These are phyloP conservation scores for Potamarius usumacintae DNA, from an alignment of 2,113 vertebrate species.

Conservation along the genomic window DNA sequence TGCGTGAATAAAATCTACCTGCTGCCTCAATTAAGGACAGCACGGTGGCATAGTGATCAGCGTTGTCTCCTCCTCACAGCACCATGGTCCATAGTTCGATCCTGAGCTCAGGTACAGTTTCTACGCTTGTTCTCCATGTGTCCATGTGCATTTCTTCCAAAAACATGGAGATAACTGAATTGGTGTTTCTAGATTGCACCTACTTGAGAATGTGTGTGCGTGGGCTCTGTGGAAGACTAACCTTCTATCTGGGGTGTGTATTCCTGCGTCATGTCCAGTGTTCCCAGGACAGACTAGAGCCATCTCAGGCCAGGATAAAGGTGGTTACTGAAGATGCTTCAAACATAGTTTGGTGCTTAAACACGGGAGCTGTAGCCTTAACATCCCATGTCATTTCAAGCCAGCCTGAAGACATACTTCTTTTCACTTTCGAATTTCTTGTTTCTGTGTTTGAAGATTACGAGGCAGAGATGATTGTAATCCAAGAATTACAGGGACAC, in stretches of 20 bases:
- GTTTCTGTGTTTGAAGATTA: background rate
- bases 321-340: background rate
- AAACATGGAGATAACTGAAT: background rate
- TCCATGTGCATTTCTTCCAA: background rate
- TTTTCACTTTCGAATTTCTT: background rate
- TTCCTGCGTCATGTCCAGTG: background rate
- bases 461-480: background rate
- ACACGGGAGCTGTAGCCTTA: background rate
- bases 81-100: background rate
- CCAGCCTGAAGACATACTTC: background rate
- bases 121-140: background rate
- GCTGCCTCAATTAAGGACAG: background rate
- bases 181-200: background rate
- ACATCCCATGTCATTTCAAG: background rate
- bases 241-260: background rate
- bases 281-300: background rate
- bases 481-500: background rate
- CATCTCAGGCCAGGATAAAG: background rate
- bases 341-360: background rate
- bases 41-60: background rate
- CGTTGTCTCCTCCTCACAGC: background rate
- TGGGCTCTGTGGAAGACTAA: background rate
- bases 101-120: background rate
- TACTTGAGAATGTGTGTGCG: background rate
- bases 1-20: background rate